Evolutionary conservation across 2,888 invertebrate species (phyloP), one percentile per base, ranked within the genome.

Genomic region (Rhamnusium bicolor): DNA sequence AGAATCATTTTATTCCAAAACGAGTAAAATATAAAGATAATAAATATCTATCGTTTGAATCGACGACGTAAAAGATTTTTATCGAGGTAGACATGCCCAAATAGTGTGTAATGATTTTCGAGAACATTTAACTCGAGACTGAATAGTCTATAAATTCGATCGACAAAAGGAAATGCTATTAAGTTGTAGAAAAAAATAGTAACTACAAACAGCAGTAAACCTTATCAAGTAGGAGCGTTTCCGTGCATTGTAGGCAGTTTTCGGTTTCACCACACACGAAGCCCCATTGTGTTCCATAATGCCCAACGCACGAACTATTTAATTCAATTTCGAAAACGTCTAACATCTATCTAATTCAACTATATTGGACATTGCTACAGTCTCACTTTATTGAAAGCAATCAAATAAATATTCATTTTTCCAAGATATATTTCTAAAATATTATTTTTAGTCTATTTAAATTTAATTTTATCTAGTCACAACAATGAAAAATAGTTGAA

Each of bases 241-340:
- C 81, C 83, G 81, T 82, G 81, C 80, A 80, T 12, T 32, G 73
- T 53, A 69, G 75, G 56, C 62, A 74, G 77, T 83, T 84, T 84
- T 32, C 81, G 80, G 81, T 84, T 84, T 84, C 83, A 81, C 85
- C 85, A 83, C 84, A 84, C 85, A 85, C 85, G 85, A 85, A 81
- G 85, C 81, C 76, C 84, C 83, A 85, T 85, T 85, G 84, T 84
- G 80, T 85, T 83, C 81, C 81, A 80, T 85, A 84, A 85, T 85
- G 84, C 80, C 80, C 77, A 71, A 72, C 83, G 84, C 85, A 85
- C 85, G 85, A 85, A 78, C 82, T 80, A 73, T 74, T 81, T 76
- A 68, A 74, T 58, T 32, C 32, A 10, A 32, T 32, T 12, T 32
- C 32, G 32, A 32, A 32, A 32, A 32, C 32, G 32, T 32, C 32